Evolutionary conservation across 1,140 invertebrate species (phyloP).

Genomic region (Fopius arisanus): DNA sequence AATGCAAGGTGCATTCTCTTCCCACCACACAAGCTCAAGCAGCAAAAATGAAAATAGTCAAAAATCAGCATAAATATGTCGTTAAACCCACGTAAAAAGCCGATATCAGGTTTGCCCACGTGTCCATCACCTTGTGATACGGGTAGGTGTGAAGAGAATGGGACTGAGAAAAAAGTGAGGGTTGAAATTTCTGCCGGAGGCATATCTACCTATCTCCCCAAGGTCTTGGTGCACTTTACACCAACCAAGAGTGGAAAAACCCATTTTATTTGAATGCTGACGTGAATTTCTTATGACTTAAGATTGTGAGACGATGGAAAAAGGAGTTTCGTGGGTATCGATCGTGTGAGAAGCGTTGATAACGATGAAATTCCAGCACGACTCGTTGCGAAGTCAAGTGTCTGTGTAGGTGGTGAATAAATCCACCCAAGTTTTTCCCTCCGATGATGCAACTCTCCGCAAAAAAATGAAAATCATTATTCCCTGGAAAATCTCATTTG

Average conservation of each 20-base stretch:
- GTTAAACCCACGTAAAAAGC: slow-evolving; percentile 32
- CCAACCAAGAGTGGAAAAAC: not conserved
- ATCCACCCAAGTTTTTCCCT: too few relatives aligned
- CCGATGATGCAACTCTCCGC: too few relatives aligned
- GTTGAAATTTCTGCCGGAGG: not conserved
- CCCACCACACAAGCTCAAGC: too few relatives aligned
- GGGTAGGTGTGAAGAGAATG: slow-evolving; percentile 14
- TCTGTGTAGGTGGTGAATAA: too few relatives aligned
- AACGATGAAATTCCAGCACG: slow-evolving; percentile 23
- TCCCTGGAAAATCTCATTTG: too few relatives aligned
- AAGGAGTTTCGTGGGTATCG: not conserved
- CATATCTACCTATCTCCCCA: not conserved
- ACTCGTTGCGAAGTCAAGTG: too few relatives aligned
- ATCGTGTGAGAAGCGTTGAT: slow-evolving; percentile 1
- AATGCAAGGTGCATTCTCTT: too few relatives aligned
- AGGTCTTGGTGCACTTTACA: slow-evolving; percentile 1
- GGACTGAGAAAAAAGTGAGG: not conserved
- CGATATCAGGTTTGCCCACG: slow-evolving; percentile 47
- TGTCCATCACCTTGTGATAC: slow-evolving; percentile 23
- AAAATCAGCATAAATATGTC: not conserved
- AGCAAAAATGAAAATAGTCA: too few relatives aligned
- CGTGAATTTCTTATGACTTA: not conserved
- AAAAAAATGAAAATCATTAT: too few relatives aligned
- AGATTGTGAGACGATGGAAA: not conserved
- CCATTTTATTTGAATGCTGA: not conserved